Evolutionary conservation across 2,888 invertebrate genomes (phyloP), one percentile per base, ranked within the genome.

Genomic region (Cetonia aurata): DNA sequence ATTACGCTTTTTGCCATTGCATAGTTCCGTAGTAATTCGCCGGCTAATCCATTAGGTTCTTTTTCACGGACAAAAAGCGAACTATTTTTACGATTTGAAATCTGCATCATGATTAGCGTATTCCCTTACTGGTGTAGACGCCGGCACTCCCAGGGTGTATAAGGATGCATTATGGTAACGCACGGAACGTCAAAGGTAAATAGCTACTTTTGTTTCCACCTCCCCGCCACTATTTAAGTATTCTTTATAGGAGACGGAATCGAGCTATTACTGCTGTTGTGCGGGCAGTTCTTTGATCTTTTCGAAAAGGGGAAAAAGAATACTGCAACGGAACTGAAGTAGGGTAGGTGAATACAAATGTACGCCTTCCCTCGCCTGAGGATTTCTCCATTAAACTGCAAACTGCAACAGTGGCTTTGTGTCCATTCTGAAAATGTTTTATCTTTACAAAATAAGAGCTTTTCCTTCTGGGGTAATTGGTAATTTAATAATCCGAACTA

Each of bases 211-310:
- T 56, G 56, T 56, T 56, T 41, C 13, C 37, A 25, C 37, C 37
- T 25, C 25, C 25, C 25, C 25, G 25, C 25, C 4, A 25, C 41
- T 13, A 13, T 37, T 56, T 48, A 62, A 62, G 62, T 48, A 62
- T 62, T 50, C 62, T 31, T 50, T 62, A 48, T 33, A 42, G 48
- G 48, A 62, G 48, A 33, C 62, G 62, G 48, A 62, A 62, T 48
- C 25, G 48, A 44, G 62, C 62, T 48, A 62, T 62, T 62, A 62
- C 48, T 25, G 17, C 46, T 13, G 48, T 48, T 48, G 48, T 62
- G 48, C 10, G 46, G 48, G 31, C 33, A 48, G 25, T 62, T 48
- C 48, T 62, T 62, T 62, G 62, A 62, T 62, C 62, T 62, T 62
- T 48, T 48, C 19, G 17, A 59, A 59, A 42, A 44, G 19, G 25